Evolutionary conservation across 2,797 vertebrate genomes (phyloP), one percentile per base, ranked within the genome.

Genomic region (Cyclopterus lumpus): DNA sequence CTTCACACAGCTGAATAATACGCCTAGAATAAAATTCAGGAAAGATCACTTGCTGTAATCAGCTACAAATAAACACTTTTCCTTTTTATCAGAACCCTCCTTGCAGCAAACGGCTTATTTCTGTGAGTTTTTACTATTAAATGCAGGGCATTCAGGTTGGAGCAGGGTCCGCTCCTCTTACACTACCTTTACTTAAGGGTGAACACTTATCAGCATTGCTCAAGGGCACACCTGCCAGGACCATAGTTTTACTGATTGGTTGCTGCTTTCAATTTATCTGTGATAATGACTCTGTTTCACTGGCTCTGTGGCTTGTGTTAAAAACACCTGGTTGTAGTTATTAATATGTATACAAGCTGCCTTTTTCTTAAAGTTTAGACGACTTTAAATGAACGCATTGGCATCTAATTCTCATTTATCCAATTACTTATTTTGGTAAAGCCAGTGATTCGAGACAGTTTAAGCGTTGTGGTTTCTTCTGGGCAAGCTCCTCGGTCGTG

Each of bases 281-380:
- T 67, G 75, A 87, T 91, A 87, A 91, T 79, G 89, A 84, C 76
- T 83, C 83, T 71, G 81, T 81, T 88, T 92, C 84, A 83, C 69
- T 76, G 81, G 73, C 63, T 79, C 66, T 84, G 81, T 79, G 67
- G 83, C 81, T 83, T 58, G 51, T 83, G 86, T 86, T 83, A 67
- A 71, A 53, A 88, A 85, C 90, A 92, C 89, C 90, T 93, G 90
- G 88, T 88, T 90, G 81, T 78, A 78, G 89, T 93, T 82, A 87
- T 78, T 83, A 48, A 83, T 86, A 86, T 84, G 84, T 87, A 83
- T 40, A 86, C 80, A 82, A 79, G 67, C 75, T 74, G 72, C 73
- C 55, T n/a, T n/a, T 77, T 64, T 77, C 58, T 79, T 59, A 46
- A 74, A 80, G 66, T 89, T 88, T 82, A 71, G 76, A 86, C 86